Evolutionary conservation across 1,140 invertebrate genomes (phyloP).

Genomic region (Acromyrmex heyeri): DNA sequence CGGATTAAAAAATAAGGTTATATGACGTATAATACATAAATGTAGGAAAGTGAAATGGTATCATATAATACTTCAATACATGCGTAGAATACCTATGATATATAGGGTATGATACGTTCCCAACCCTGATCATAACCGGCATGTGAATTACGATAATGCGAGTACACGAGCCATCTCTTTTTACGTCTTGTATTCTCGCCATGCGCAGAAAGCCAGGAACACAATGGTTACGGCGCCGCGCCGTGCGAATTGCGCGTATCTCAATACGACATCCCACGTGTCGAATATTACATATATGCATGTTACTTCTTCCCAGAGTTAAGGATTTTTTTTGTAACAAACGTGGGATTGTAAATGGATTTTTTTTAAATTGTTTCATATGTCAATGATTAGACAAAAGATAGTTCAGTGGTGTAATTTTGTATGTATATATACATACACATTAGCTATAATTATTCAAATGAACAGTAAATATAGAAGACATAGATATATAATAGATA

Average conservation of each 20-base stretch:
- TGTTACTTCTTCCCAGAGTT: constrained; percentile 29
- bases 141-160: constrained; percentile 72
- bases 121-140: constrained; percentile 50
- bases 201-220: constrained; percentile 32
- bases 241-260: constrained; percentile 64
- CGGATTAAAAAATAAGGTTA: too few species aligned
- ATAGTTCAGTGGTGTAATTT: background rate
- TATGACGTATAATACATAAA: too few species aligned
- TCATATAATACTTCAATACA: too few species aligned
- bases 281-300: constrained; percentile 61
- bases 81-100: too few species aligned
- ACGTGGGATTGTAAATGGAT: background rate
- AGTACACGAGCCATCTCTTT: constrained; percentile 56
- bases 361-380: background rate
- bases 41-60: too few species aligned
- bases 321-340: background rate
- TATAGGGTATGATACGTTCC: too few species aligned
- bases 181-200: constrained; percentile 22
- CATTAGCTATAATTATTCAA: background rate
- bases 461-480: background rate
- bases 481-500: too few species aligned
- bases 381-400: background rate
- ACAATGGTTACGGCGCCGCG: constrained; percentile 58
- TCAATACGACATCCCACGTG: constrained; percentile 70
- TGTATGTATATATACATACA: too few species aligned